Conservation (phyloP, 1,140 invertebrate genomes). For the Adoxophyes honmai region DNA sequence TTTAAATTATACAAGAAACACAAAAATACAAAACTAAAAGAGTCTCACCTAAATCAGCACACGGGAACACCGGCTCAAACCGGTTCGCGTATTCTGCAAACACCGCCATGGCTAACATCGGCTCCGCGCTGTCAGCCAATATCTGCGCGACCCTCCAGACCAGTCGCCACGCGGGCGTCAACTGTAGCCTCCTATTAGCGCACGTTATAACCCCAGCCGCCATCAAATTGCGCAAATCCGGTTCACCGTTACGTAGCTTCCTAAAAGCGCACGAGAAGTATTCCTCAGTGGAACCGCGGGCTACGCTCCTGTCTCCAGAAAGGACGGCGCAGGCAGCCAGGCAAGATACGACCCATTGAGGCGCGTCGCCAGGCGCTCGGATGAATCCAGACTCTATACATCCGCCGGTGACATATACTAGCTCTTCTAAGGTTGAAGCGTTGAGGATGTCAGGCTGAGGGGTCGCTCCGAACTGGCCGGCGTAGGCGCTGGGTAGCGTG, state of each 20-base stretch:
- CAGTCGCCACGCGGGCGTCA: slow-evolving; percentile 55
- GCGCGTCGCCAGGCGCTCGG: slow-evolving; percentile 32
- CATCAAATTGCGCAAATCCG: slow-evolving; percentile 40
- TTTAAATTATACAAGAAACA: too few relatives aligned
- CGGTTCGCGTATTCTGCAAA: slow-evolving; percentile 50
- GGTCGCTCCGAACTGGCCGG: slow-evolving; percentile 40
- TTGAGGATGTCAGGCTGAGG: slow-evolving; percentile 51
- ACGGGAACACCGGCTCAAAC: slow-evolving; percentile 54
- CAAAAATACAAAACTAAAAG: not conserved
- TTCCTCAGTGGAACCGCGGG: slow-evolving; percentile 58
- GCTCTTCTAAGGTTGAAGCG: slow-evolving; percentile 38
- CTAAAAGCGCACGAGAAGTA: slow-evolving; percentile 61
- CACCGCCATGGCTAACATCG: slow-evolving; percentile 42
- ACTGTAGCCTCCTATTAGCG: slow-evolving; percentile 39
- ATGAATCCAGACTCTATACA: slow-evolving; percentile 45
- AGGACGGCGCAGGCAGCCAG: slow-evolving; percentile 61
- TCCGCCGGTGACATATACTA: slow-evolving; percentile 51
- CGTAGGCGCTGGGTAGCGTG: slow-evolving; percentile 38
- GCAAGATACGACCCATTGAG: slow-evolving; percentile 38
- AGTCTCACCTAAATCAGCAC: slow-evolving; percentile 51
- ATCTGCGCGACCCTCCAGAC: slow-evolving; percentile 61
- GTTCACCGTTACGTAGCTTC: slow-evolving; percentile 40
- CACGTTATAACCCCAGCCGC: slow-evolving; percentile 45
- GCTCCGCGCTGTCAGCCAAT: slow-evolving; percentile 35
- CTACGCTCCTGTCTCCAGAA: slow-evolving; percentile 62